Evolutionary conservation across 2,797 vertebrate genomes (phyloP), one percentile per base, ranked within the genome.

Genomic region (Anisognathus igniventris): DNA sequence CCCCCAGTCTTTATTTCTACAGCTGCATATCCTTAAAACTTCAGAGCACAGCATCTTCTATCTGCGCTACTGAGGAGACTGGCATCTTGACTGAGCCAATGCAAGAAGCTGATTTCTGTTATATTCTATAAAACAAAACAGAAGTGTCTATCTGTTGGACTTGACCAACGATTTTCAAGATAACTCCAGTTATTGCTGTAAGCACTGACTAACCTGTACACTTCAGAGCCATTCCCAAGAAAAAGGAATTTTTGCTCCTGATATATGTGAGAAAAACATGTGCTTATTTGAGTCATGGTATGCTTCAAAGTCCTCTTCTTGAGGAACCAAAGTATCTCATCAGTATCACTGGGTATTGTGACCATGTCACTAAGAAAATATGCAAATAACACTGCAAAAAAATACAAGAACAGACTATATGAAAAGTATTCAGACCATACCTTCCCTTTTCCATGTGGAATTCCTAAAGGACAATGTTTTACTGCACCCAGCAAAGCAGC

Each of bases 361-460:
- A 83, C 40, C n/a, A 61, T 0, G 2, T 35, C 31, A 82, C 64
- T 76, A 75, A 73, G 35, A 74, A 91, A 54, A 65, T 15, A 83
- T 3, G 25, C 28, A 94, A 86, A 64, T 54, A 71, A 3, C 13
- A 22, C 23, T 15, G 16, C 4, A 83, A 58, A 71, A 71, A 37
- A 40, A n/a, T 21, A 1, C 14, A 85, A 54, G 23, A 95, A 47
- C 17, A 56, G 33, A 23, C 45, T 37, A 1, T 4, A 70, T 58
- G 20, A 60, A 27, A 74, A 75, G 20, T 45, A 65, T 45, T 68
- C 30, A 83, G 80, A 90, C 48, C 37, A 95, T 98, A 99, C 99
- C 98, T 98, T 98, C 86, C 98, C 98, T 96, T 98, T 99, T 78
- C 96, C 97, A 86, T 99, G 98, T 23, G 99, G 98, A 94, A 99